Base-by-base conservation (phyloP, 2,888 invertebrate species). In the Epinotia nisella region DNA sequence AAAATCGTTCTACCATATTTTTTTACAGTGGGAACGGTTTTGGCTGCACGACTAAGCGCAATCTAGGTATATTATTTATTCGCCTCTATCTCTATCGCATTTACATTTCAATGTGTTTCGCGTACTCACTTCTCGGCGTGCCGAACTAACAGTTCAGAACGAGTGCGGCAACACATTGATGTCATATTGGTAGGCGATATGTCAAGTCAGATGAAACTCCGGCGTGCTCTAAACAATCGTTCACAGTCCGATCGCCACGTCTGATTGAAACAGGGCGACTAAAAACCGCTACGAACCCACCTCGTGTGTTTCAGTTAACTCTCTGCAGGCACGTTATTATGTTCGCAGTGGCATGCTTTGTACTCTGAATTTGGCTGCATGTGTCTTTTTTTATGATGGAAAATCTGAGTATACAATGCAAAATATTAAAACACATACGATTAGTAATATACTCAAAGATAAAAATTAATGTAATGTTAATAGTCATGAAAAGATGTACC, bases 211-310 rank as follows among this genome's bases (percentile, higher is more conserved):
- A 45, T 45, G 45, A 15, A 15, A 45, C 15, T 45, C 15, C 53
- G 53, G 53, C 53, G 64, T 65, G 64, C 5, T 35, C 64, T 53
- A 65, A 65, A 65, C 64, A 65, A 65, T 65, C 35, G 64, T 65
- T 65, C 51, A 53, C 64, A 65, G 64, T 55, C 41, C 55, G 41
- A 66, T 55, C 65, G 65, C 55, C 65, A n/a, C 39, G 55, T 55
- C 65, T 66, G 65, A 66, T 65, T 66, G 55, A 66, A 66, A 55
- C 55, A 39, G 55, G 55, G 53, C 55, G 55, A 55, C 55, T 53
- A 55, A 55, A 56, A 55, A 55, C 39, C 55, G 65, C 65, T 66
- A 55, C 21, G 41, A 65, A 66, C 10, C 64, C 65, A 55, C 65
- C 55, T 21, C 65, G 65, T 55, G 55, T 66, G 21, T 39, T 66